phyloP scores from a whole-genome alignment of 1,140 invertebrate genomes.

The Listronotus oregonensis region DNA sequence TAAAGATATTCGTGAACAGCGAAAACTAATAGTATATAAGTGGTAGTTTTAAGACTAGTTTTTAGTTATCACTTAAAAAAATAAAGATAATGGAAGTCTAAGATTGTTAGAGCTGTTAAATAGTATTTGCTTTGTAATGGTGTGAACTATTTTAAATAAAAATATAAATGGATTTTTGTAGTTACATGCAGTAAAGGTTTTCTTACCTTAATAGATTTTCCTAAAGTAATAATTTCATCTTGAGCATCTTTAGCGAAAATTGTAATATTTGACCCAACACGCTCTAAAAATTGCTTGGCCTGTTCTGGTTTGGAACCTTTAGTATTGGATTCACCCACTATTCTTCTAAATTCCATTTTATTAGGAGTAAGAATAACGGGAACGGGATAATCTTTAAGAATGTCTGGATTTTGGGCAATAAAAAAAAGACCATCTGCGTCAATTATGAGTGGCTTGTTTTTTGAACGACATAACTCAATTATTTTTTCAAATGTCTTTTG shows the following conservation, averaged over 20 bases:
- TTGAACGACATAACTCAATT: constrained; percentile 63
- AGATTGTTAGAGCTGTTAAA: too few species aligned
- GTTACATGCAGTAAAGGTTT: too few species aligned
- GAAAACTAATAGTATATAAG: too few species aligned
- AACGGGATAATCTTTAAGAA: constrained; percentile 77
- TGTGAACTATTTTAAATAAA: too few species aligned
- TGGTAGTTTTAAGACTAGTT: too few species aligned
- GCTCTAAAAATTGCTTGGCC: constrained; percentile 34
- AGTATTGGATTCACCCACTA: constrained; percentile 60
- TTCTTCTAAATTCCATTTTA: constrained; percentile 83
- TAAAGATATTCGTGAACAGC: too few species aligned
- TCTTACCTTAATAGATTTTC: constrained; percentile 37
- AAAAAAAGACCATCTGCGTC: constrained; percentile 95
- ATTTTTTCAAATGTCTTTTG: constrained; percentile 65
- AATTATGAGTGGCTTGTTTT: constrained; percentile 82
- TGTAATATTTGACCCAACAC: constrained; percentile 43
- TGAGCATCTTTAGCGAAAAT: constrained; percentile 49
- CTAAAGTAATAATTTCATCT: constrained; percentile 48
- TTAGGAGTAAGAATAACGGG: constrained; percentile 92
- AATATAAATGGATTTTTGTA: too few species aligned
- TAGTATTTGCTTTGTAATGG: too few species aligned
- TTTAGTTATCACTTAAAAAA: too few species aligned
- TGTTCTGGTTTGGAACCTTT: constrained; percentile 37
- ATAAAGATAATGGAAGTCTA: too few species aligned
- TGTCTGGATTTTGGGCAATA: constrained; percentile 73